Evolutionary conservation across 35 echinoderm and acorn worm genomes (phyloP).

Genomic region (Amphiura filiformis): DNA sequence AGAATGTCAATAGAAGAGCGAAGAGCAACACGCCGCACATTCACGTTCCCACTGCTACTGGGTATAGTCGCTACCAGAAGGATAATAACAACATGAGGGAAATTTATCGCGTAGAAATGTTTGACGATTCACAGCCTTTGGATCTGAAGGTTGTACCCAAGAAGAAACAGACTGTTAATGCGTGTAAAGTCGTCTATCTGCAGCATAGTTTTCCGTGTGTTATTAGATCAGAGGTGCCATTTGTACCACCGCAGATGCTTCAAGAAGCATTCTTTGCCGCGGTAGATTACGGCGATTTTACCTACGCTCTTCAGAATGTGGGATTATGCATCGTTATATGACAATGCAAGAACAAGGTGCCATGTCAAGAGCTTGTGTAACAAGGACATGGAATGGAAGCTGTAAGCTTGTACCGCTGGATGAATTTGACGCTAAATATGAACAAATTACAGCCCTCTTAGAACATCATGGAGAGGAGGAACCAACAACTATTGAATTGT

Average conservation of each 20-base stretch:
- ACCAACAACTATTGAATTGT: too few relatives aligned
- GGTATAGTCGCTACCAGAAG: slow-evolving; percentile 9
- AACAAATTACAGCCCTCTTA: neutral
- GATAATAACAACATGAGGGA: neutral
- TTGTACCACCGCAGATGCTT: slow-evolving; percentile 20
- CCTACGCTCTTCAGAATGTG: slow-evolving; percentile 26
- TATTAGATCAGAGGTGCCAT: slow-evolving; percentile 16
- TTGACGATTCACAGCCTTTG: neutral
- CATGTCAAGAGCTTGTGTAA: neutral
- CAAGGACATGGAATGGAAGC: neutral
- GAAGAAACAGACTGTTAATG: neutral
- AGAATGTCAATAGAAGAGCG: neutral
- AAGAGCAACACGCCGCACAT: neutral
- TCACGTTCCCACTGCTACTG: slow-evolving; percentile 11
- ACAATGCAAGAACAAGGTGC: slow-evolving; percentile 21
- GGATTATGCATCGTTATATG: slow-evolving; percentile 28
- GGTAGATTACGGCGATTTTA: neutral
- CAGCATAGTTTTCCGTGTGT: slow-evolving; percentile 20
- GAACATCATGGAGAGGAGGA: neutral
- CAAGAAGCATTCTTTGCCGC: slow-evolving; percentile 5
- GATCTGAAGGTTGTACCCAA: neutral
- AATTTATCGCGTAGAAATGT: slow-evolving; percentile 15
- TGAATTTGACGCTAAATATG: slow-evolving; percentile 23
- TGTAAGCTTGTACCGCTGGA: slow-evolving; percentile 23
- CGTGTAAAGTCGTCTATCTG: neutral